Evolutionary conservation across 2,888 invertebrate species (phyloP).

Genomic region (Scaptomyza caliginosa): DNA sequence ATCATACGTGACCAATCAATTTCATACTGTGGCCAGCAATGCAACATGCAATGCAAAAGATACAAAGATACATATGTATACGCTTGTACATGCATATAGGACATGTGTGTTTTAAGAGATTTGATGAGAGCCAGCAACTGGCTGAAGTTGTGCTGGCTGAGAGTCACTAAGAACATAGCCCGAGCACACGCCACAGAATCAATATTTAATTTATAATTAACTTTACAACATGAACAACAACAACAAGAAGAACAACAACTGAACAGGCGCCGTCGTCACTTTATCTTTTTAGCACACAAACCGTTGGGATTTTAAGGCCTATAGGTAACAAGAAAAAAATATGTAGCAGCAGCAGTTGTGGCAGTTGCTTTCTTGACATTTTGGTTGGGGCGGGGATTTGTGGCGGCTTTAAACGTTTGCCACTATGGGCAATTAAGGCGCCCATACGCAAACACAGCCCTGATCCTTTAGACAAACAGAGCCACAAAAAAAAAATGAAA

Average conservation of each 20-base stretch:
- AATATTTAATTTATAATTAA: slow-evolving; percentile 84
- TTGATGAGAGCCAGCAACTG: slow-evolving; percentile 53
- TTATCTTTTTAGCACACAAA: slow-evolving; percentile 70
- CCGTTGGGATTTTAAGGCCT: slow-evolving; percentile 12
- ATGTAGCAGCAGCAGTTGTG: neutral
- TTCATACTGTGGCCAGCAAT: slow-evolving; percentile 48
- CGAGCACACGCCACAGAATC: slow-evolving; percentile 75
- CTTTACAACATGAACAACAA: slow-evolving; percentile 80
- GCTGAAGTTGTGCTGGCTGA: slow-evolving; percentile 14
- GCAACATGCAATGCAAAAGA: slow-evolving; percentile 15
- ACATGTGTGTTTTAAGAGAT: slow-evolving; percentile 21
- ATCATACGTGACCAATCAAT: slow-evolving; percentile 78
- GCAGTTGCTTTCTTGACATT: slow-evolving; percentile 55
- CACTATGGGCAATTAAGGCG: slow-evolving; percentile 83
- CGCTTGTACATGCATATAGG: neutral
- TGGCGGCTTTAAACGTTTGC: slow-evolving; percentile 82
- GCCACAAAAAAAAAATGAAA: neutral
- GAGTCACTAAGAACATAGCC: slow-evolving; percentile 23
- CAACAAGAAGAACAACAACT: slow-evolving; percentile 23
- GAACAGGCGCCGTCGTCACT: slow-evolving; percentile 31
- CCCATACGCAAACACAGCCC: slow-evolving; percentile 80
- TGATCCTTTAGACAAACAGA: slow-evolving; percentile 82
- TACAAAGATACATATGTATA: neutral
- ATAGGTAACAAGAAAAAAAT: slow-evolving; percentile 20
- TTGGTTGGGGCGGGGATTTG: slow-evolving; percentile 69